phyloP scores from a whole-genome alignment of 2,797 vertebrate genomes.

The Astyanax mexicanus region DNA sequence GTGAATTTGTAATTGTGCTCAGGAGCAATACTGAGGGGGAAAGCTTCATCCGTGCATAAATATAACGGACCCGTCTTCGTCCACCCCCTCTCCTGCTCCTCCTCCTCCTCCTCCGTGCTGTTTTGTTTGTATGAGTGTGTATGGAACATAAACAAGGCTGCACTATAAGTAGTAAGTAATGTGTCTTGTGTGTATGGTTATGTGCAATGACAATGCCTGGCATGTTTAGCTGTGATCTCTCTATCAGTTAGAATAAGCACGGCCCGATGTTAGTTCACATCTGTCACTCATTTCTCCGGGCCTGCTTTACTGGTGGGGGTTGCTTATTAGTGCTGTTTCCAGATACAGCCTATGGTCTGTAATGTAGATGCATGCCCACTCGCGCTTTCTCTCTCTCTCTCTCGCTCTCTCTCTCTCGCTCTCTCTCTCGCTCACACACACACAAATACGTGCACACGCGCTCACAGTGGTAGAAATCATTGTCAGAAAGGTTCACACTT shows the following conservation, averaged over 20 bases:
- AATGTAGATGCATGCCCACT: constrained; percentile 48
- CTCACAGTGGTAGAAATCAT: constrained; percentile 14
- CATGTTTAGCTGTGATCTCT: constrained; percentile 81
- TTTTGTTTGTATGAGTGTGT: constrained; percentile 58
- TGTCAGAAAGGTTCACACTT: constrained; percentile 39
- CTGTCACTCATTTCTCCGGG: constrained; percentile 79
- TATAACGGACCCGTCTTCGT: constrained; percentile 30
- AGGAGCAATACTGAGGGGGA: background rate
- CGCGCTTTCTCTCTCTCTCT: background rate
- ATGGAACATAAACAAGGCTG: constrained; percentile 60
- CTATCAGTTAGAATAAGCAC: constrained; percentile 79
- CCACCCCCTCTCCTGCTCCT: constrained; percentile 33
- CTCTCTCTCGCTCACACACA: too few species aligned
- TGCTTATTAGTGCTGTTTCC: constrained; percentile 63
- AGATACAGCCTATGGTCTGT: constrained; percentile 59
- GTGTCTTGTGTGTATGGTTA: constrained; percentile 69
- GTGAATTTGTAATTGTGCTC: background rate
- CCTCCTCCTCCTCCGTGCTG: constrained; percentile 49
- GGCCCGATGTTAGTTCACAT: constrained; percentile 66
- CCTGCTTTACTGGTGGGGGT: constrained; percentile 50
- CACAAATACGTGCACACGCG: constrained; percentile 5
- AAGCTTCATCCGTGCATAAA: constrained; percentile 11
- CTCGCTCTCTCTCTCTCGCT: background rate
- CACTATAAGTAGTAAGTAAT: constrained; percentile 66
- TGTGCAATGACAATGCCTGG: constrained; percentile 76